phyloP scores from a whole-genome alignment of 2,113 vertebrate species.

The Chiloscyllium plagiosum region DNA sequence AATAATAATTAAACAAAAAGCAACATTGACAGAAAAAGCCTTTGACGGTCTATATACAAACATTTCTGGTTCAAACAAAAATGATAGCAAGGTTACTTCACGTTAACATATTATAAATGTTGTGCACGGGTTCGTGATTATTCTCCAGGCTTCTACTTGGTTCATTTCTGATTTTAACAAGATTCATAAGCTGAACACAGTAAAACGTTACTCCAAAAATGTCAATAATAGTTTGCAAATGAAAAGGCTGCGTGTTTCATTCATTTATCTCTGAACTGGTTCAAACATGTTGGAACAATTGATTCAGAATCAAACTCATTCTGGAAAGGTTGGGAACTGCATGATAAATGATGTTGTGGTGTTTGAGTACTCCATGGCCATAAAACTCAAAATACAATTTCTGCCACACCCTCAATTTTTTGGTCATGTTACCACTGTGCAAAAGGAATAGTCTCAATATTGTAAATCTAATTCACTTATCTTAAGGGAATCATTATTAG shows the following conservation, averaged over 20 bases:
- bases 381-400: background rate
- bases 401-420: background rate
- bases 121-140: background rate
- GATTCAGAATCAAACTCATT: background rate
- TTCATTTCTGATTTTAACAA: background rate
- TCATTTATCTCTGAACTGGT: conserved; percentile 1
- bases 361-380: background rate
- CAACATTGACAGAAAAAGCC: background rate
- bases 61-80: background rate
- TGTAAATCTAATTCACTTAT: too few relatives aligned
- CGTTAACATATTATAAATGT: background rate
- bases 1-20: background rate
- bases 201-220: background rate
- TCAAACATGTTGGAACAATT: background rate
- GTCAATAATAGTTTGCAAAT: background rate
- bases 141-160: background rate
- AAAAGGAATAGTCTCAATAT: too few relatives aligned
- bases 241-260: background rate
- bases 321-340: background rate
- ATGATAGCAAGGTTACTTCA: background rate
- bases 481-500: too few relatives aligned
- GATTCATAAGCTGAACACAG: background rate
- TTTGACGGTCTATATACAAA: background rate
- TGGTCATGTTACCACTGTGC: too few relatives aligned
- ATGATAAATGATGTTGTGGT: background rate